Evolutionary conservation across 1,140 invertebrate genomes (phyloP), one percentile per base, ranked within the genome.

Genomic region (Diorhabda elongata): DNA sequence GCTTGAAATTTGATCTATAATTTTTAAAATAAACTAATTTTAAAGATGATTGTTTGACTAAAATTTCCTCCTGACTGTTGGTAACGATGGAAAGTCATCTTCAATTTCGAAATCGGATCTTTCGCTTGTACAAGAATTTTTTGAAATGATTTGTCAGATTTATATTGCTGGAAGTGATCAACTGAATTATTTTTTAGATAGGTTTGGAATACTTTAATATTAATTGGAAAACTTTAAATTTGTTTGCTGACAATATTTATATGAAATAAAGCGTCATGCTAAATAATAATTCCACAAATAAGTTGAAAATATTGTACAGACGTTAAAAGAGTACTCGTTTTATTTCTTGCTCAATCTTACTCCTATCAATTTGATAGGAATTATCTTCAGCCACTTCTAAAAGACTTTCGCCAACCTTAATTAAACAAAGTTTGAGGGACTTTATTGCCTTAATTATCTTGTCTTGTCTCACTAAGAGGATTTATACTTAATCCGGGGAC

Each of bases 291-390:
- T 59, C 45, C 66, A 67, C 57, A 69, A 72, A 75, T 69, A 69
- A 75, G 74, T 69, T 74, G 64, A 66, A 66, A 72, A 69, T 66
- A 70, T 74, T 61, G 64, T 58, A 62, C 64, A 67, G 67, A 58
- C 44, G 58, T 68, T 57, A 63, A 44, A 3, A 63, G 60, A 57
- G 60, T 69, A 68, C 68, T 74, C 63, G 68, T 62, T 69, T 72
- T 72, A 68, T 43, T 71, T 69, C 62, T 67, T 66, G 67, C 70
- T 26, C 26, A 26, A 26, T 26, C 26, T 26, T 26, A 26, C 26
- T 26, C 26, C 26, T 26, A 73, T 44, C 69, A 62, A 72, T 59
- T 67, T 69, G 63, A 64, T 60, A 63, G 65, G 61, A 64, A 68
- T 26, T 26, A 26, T 26, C 26, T 71, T 66, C 64, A 7, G 44